Conservation (phyloP, 2,797 vertebrate species). For the Antrozous pallidus region DNA sequence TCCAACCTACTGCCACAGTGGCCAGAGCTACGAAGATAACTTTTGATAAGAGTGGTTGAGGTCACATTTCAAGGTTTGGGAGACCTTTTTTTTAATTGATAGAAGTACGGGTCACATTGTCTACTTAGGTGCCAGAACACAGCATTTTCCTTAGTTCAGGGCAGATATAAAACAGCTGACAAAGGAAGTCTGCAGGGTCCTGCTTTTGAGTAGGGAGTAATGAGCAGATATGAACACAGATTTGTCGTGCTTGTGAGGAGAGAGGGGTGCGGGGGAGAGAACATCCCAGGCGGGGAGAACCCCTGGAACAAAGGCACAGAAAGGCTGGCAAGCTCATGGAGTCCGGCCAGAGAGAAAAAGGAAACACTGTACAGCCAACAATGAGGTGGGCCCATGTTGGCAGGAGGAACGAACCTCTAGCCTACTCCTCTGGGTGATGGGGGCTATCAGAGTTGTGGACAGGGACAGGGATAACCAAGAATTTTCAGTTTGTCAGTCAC, state of each 20-base stretch:
- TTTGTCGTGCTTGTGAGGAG: accelerated
- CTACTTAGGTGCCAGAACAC: neutral
- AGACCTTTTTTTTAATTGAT: neutral
- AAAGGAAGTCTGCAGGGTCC: neutral
- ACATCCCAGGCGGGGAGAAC: neutral
- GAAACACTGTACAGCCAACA: neutral
- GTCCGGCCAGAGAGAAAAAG: neutral
- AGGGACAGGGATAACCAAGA: neutral
- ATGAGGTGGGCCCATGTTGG: neutral
- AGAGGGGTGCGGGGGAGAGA: neutral
- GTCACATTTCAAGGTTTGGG: neutral
- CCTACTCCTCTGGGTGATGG: neutral
- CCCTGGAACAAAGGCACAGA: neutral
- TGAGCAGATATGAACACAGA: neutral
- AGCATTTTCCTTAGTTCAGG: neutral
- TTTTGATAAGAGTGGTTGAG: neutral
- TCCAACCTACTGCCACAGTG: neutral
- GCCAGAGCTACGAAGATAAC: neutral
- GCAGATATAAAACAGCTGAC: neutral
- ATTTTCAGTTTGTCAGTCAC: neutral
- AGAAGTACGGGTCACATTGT: neutral
- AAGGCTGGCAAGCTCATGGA: neutral
- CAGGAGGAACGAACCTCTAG: neutral
- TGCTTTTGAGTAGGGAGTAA: neutral
- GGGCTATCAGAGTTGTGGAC: neutral